Evolutionary conservation across 2,113 vertebrate genomes (phyloP).

Genomic region (Nycticorax nycticorax): DNA sequence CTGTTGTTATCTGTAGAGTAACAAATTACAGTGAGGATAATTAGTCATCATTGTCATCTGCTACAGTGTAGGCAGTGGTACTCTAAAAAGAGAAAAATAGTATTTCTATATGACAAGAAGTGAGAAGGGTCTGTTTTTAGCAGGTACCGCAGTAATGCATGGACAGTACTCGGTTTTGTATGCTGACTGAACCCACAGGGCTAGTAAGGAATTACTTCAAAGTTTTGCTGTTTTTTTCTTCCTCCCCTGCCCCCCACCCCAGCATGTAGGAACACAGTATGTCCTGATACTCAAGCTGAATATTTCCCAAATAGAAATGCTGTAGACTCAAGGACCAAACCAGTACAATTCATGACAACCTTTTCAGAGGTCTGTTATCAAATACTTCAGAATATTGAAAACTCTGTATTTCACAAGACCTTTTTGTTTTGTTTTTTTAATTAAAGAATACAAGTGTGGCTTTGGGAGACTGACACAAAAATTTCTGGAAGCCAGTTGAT

Average conservation of each 20-base stretch:
- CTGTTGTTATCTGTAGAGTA: neutral
- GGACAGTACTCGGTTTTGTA: neutral
- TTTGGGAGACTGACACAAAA: neutral
- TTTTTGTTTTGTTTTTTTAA: no score
- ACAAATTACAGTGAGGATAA: neutral
- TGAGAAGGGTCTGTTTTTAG: neutral
- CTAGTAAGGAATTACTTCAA: neutral
- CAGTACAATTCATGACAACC: neutral
- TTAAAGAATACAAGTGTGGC: neutral
- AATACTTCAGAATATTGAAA: neutral
- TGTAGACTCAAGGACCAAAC: neutral
- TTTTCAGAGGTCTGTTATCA: neutral
- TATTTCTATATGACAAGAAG: neutral
- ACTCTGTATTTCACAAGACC: neutral
- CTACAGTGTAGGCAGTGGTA: neutral
- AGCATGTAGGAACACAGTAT: neutral
- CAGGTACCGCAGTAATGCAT: accelerated
- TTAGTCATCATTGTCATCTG: neutral
- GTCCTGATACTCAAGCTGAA: neutral
- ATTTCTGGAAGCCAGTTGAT: neutral
- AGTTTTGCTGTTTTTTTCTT: neutral
- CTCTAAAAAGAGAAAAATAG: accelerated
- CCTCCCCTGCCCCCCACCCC: neutral
- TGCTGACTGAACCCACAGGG: neutral
- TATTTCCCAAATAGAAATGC: neutral